Evolutionary conservation across 2,797 vertebrate genomes (phyloP), one percentile per base, ranked within the genome.

Genomic region (Poeciliopsis paucimaculata): DNA sequence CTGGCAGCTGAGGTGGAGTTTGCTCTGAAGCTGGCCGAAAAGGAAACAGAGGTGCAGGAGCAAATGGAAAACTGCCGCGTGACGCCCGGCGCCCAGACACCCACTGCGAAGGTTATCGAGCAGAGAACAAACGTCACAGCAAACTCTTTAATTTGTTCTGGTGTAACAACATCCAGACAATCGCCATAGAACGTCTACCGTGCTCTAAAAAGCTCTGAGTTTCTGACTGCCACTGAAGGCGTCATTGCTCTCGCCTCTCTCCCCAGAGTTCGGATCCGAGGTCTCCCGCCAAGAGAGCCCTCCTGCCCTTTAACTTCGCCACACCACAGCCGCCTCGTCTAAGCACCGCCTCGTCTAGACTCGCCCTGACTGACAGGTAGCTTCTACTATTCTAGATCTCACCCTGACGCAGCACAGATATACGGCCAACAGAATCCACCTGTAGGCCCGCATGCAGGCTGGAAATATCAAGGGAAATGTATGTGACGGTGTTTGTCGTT

Each of bases 1-100:
- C 94, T 99, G 91, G 97, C 96, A 0, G 94, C 96, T 0, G 98
- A 99, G 86, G 93, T 99, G 70, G 98, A 99, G 84, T 99, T 97
- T 86, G 91, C 97, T 87, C 95, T 99, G 90, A 97, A 96, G 93
- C 94, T 91, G 72, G 97, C 96, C 1, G 96, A 95, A n/a, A 96
- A 97, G 81, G 95, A 97, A 88, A 92, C 57, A 57, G 84, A 92
- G 68, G 82, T 91, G 89, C 95, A 95, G 81, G 89, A 95, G 16
- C 87, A 90, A 92, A 83, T 91, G 90, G 73, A 89, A 45, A 74
- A 51, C 77, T 88, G 87, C 76, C 83, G 72, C 49, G 45, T 94
- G 70, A 73, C 41, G 0, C 84, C 62, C 64, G 66, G 83, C 0
- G 0, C 26, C 26, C 28, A 34, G 7, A 1, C 76, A 0, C 73